Evolutionary conservation across 2,113 vertebrate genomes (phyloP).

Genomic region (Sebastes schlegelii): DNA sequence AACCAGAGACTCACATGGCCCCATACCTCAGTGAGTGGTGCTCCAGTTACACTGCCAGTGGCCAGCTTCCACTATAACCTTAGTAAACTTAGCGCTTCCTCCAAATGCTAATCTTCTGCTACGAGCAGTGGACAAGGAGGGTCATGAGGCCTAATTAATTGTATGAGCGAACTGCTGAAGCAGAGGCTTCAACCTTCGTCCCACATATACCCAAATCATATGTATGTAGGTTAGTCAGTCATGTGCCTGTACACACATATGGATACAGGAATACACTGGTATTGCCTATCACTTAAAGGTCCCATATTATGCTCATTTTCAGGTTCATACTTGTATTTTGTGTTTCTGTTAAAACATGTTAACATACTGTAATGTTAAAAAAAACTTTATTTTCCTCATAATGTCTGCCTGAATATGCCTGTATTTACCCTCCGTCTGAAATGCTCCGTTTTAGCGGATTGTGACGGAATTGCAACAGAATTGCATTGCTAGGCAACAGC

Average conservation of each 20-base stretch:
- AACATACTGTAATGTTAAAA: too few species aligned
- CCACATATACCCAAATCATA: not conserved
- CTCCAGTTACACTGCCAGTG: slow-evolving; percentile 61
- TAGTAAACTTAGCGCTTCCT: slow-evolving; percentile 44
- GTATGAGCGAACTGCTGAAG: not conserved
- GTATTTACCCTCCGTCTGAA: too few species aligned
- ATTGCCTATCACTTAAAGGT: not conserved
- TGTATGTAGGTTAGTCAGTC: slow-evolving; percentile 9
- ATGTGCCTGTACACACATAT: not conserved
- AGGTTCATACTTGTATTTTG: too few species aligned
- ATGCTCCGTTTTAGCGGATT: too few species aligned
- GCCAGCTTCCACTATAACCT: slow-evolving; percentile 52
- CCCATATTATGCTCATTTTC: too few species aligned
- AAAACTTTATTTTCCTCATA: too few species aligned
- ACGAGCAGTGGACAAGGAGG: not conserved
- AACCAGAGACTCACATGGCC: slow-evolving; percentile 68
- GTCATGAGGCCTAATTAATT: slow-evolving; percentile 1
- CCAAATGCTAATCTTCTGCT: slow-evolving; percentile 25
- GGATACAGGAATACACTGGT: not conserved
- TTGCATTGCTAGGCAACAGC: too few species aligned
- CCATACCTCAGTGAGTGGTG: slow-evolving; percentile 58
- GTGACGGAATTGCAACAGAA: too few species aligned
- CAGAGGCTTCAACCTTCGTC: not conserved
- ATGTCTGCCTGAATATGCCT: too few species aligned
- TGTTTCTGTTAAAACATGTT: too few species aligned